phyloP scores from a whole-genome alignment of 2,797 vertebrate genomes.

The Fistularia tabacaria region DNA sequence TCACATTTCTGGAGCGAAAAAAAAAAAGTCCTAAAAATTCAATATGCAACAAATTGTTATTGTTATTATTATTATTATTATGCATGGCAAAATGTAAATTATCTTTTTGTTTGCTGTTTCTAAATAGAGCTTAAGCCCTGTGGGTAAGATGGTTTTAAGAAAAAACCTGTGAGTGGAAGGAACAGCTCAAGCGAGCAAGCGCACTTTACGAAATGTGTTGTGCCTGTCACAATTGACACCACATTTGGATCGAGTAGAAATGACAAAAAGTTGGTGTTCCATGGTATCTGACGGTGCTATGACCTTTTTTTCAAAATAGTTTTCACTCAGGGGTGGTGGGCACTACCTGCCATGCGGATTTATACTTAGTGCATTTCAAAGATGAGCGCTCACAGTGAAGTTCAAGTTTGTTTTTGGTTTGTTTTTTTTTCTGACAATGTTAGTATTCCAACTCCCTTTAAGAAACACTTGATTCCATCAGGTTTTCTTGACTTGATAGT shows the following conservation, averaged over 20 bases:
- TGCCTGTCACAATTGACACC: slow-evolving; percentile 51
- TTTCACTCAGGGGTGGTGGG: slow-evolving; percentile 70
- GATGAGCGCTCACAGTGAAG: slow-evolving; percentile 26
- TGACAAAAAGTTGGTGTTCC: slow-evolving; percentile 37
- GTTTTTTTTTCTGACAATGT: slow-evolving; percentile 22
- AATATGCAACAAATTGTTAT: slow-evolving; percentile 66
- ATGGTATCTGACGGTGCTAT: slow-evolving; percentile 67
- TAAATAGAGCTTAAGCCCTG: slow-evolving; percentile 49
- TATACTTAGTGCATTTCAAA: slow-evolving; percentile 46
- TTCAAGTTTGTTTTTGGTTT: slow-evolving; percentile 26
- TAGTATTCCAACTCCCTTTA: slow-evolving; percentile 9
- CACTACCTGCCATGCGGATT: slow-evolving; percentile 46
- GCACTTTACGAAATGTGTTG: slow-evolving; percentile 71
- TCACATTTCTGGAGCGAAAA: slow-evolving; percentile 40
- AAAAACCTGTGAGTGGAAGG: slow-evolving; percentile 21
- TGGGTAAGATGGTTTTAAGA: slow-evolving; percentile 7
- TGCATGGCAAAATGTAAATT: slow-evolving; percentile 57
- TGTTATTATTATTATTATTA: no score
- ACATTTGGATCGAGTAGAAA: slow-evolving; percentile 44
- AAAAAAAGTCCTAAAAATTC: slow-evolving; percentile 58
- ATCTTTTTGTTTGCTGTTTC: slow-evolving; percentile 49
- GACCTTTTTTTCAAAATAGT: slow-evolving; percentile 24
- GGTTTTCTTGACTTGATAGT: not conserved
- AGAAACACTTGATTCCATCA: slow-evolving; percentile 11
- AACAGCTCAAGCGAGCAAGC: slow-evolving; percentile 51